Evolutionary conservation across 2,113 vertebrate species (phyloP).

Genomic region (Tapirus terrestris): DNA sequence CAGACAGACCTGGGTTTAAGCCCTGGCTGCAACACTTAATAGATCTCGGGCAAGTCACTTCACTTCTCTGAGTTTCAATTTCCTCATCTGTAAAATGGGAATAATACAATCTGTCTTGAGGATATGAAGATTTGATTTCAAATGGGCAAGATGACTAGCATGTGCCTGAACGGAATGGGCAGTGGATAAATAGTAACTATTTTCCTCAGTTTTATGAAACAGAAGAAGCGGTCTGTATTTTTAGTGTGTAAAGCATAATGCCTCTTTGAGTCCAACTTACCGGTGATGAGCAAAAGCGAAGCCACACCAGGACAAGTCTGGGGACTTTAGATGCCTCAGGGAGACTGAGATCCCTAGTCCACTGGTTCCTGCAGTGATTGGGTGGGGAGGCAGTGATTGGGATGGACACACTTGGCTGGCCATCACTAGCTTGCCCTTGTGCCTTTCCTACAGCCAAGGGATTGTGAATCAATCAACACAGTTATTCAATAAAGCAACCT

Average conservation of each 20-base stretch:
- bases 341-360: background rate
- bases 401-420: background rate
- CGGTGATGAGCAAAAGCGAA: slow-evolving; percentile 10
- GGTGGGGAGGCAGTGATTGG: background rate
- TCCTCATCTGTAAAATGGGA: slow-evolving; percentile 4
- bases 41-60: background rate
- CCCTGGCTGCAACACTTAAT: background rate
- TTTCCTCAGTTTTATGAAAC: background rate
- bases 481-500: slow-evolving; percentile 60
- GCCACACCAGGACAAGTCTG: background rate
- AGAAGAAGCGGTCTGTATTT: background rate
- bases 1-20: background rate
- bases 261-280: background rate
- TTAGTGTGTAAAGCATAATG: background rate
- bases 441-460: background rate
- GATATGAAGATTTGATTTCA: background rate
- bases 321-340: background rate
- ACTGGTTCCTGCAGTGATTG: background rate
- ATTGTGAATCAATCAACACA: slow-evolving; percentile 53
- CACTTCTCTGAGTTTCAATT: background rate
- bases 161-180: background rate
- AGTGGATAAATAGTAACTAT: background rate
- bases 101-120: background rate
- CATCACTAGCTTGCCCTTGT: background rate
- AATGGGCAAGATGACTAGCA: background rate